These are phyloP conservation scores for Ahaetulla prasina DNA, from an alignment of 2,113 vertebrate genomes.

Conservation along the genomic window DNA sequence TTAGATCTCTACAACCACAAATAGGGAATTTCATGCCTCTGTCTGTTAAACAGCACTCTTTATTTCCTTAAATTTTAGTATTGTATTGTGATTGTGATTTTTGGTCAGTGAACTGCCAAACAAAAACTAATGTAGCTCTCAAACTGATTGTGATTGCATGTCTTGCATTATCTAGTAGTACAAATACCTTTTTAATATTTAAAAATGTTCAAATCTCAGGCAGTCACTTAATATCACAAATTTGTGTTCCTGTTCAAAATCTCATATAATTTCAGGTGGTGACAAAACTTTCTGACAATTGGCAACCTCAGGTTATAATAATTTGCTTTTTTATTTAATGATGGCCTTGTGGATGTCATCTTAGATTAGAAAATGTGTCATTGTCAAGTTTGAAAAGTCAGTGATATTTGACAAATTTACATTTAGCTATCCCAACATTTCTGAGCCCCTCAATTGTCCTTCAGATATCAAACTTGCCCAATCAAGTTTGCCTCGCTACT, in stretches of 20 bases:
- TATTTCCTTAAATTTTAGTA: not conserved
- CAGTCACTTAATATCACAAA: not conserved
- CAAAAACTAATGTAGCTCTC: not conserved
- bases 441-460: not conserved
- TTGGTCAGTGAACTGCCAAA: not conserved
- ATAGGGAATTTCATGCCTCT: not conserved
- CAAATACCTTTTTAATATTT: not conserved
- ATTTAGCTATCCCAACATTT: not conserved
- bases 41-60: not conserved
- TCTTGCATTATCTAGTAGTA: not conserved
- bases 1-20: not conserved
- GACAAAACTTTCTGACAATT: not conserved
- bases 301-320: not conserved
- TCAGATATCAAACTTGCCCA: not conserved
- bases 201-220: not conserved
- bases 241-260: not conserved
- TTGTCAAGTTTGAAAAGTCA: not conserved
- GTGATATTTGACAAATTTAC: not conserved
- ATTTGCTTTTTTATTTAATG: not conserved
- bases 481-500: not conserved
- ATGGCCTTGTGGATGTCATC: not conserved
- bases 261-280: not conserved
- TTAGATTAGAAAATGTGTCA: not conserved
- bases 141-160: not conserved
- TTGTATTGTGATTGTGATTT: not conserved